Evolutionary conservation across 2,113 vertebrate species (phyloP).

Genomic region (Ageneiosus marmoratus): DNA sequence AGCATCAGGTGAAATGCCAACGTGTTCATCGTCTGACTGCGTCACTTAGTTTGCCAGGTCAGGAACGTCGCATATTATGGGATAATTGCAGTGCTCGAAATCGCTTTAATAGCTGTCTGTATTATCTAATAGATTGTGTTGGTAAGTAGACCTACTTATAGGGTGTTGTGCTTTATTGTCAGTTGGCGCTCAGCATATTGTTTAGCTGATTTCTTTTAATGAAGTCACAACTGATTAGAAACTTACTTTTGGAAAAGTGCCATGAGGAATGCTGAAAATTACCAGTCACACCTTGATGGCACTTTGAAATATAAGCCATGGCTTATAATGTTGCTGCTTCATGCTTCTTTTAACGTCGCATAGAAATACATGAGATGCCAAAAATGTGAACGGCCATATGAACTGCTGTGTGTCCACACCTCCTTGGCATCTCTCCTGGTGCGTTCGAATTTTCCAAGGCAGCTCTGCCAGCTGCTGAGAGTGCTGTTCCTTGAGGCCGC

Average conservation of each 20-base stretch:
- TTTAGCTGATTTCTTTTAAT: neutral
- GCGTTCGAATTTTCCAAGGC: constrained; percentile 76
- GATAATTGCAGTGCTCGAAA: constrained; percentile 35
- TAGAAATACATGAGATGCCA: constrained; percentile 63
- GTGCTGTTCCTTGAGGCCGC: constrained; percentile 77
- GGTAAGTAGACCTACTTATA: neutral
- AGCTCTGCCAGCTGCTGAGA: constrained; percentile 77
- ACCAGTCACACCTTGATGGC: neutral
- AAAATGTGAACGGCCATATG: constrained; percentile 70
- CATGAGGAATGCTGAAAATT: constrained; percentile 19
- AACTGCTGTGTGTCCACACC: constrained; percentile 57
- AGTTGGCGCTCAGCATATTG: neutral
- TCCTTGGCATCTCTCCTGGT: constrained; percentile 60
- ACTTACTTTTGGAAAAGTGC: neutral
- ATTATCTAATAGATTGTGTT: constrained; percentile 9
- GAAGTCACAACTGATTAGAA: neutral
- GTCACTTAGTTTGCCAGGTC: constrained; percentile 58
- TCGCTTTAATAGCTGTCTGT: constrained; percentile 16
- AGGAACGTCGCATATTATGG: constrained; percentile 7
- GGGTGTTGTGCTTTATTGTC: neutral
- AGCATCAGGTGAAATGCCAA: constrained; percentile 58
- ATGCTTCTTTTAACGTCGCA: constrained; percentile 60
- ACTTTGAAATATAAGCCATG: constrained; percentile 43
- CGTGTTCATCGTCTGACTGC: constrained; percentile 34
- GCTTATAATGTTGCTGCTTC: constrained; percentile 1